Evolutionary conservation across 92 coral and sea anemone species (phyloP).

Genomic region (Phenganax stokvisi): DNA sequence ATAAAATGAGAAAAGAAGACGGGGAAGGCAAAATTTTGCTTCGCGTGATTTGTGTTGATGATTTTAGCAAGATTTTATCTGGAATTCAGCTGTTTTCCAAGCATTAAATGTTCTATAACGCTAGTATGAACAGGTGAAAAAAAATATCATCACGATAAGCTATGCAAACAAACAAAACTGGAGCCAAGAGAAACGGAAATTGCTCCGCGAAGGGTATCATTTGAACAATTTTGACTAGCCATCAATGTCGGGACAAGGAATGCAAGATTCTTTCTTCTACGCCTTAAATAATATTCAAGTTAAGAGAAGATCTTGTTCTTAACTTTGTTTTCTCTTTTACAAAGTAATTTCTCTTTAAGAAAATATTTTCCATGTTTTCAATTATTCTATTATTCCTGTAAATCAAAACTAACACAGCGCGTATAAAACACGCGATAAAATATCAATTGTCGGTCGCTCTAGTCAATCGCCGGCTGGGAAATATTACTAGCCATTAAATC

Average conservation of each 20-base stretch:
- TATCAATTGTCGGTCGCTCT: constrained; percentile 8
- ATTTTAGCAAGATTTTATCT: constrained; percentile 27
- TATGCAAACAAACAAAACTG: constrained; percentile 26
- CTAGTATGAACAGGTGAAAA: constrained; percentile 36
- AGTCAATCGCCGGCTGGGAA: constrained; percentile 8
- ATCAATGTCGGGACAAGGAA: constrained; percentile 12
- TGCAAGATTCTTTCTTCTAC: not conserved
- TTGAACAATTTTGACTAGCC: not conserved
- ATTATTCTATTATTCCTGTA: constrained; percentile 24
- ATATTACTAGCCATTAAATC: constrained; percentile 19
- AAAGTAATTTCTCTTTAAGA: constrained; percentile 38
- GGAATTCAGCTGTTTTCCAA: constrained; percentile 39
- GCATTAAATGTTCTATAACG: constrained; percentile 29
- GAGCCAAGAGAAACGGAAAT: not conserved
- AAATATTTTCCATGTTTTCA: constrained; percentile 41
- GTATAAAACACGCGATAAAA: constrained; percentile 29
- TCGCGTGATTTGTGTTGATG: constrained; percentile 12
- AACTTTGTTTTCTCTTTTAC: constrained; percentile 37
- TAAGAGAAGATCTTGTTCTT: not conserved
- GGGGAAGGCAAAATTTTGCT: not conserved
- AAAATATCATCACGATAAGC: constrained; percentile 33
- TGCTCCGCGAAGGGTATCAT: not conserved
- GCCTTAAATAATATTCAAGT: not conserved
- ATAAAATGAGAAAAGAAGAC: not conserved
- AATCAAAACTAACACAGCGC: constrained; percentile 27